These are phyloP conservation scores for Allolobophora icterica DNA, from an alignment of 2,888 invertebrate genomes.

Conservation along the genomic window DNA sequence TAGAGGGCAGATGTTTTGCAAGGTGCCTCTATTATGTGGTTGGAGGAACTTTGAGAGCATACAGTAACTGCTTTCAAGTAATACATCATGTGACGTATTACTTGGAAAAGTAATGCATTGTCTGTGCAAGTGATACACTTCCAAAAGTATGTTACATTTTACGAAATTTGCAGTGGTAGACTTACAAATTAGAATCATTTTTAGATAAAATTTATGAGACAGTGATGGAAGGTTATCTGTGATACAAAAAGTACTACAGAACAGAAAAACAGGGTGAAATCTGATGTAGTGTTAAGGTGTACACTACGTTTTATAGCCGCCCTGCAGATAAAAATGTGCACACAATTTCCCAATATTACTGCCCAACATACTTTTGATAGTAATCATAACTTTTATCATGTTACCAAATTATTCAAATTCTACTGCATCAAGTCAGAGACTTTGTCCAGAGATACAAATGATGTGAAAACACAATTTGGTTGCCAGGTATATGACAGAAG, in stretches of 20 bases:
- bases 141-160: neutral
- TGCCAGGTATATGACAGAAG: no score
- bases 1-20: neutral
- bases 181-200: neutral
- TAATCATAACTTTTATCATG: neutral
- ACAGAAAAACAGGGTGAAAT: neutral
- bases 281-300: neutral
- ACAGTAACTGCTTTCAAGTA: neutral
- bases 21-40: neutral
- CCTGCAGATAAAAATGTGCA: neutral
- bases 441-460: no score
- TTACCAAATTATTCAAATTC: neutral
- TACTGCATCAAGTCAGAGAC: no score
- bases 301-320: slow-evolving; percentile 17
- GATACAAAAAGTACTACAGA: neutral
- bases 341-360: neutral
- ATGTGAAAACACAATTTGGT: no score
- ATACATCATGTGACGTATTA: neutral
- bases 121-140: neutral
- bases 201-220: neutral
- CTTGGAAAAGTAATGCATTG: neutral
- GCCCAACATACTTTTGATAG: neutral
- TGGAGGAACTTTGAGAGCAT: neutral
- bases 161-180: neutral
- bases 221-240: slow-evolving; percentile 1